A percentile compares a stretch with the other conserved stretches of the same genome.
These are phyloP conservation scores for Umimayanthus kanabou DNA, from an alignment of 92 coral and sea anemone species.

Conservation along the genomic window DNA sequence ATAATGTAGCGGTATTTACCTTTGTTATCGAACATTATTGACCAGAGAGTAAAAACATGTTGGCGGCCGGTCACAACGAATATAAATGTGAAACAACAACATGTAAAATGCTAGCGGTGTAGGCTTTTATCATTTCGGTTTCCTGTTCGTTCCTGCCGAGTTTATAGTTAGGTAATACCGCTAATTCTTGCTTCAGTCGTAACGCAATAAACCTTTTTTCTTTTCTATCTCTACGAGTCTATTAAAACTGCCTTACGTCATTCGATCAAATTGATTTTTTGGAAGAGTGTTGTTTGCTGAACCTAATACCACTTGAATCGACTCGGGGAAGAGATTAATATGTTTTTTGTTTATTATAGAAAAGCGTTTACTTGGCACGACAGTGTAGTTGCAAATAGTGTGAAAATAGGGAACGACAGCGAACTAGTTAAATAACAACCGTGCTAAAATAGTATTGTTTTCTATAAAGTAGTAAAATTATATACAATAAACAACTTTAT, in stretches of 20 bases:
- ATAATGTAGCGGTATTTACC: conserved; percentile 42
- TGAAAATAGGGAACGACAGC: not conserved
- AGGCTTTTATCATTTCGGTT: not conserved
- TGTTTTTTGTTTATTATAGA: not conserved
- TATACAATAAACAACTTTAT: not conserved
- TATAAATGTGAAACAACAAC: not conserved
- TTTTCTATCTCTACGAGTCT: no score
- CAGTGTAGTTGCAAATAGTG: not conserved
- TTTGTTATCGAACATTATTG: conserved; percentile 24
- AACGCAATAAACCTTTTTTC: not conserved
- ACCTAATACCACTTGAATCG: not conserved
- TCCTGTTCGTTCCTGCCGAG: not conserved
- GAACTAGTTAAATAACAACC: conserved; percentile 1
- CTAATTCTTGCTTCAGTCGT: not conserved
- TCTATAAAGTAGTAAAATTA: not conserved
- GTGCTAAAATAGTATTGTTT: not conserved
- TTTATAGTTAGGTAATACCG: not conserved
- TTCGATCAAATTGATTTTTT: not conserved
- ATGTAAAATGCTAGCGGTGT: not conserved
- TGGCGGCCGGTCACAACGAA: conserved; percentile 9
- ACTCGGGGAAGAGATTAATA: not conserved
- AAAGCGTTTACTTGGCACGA: not conserved
- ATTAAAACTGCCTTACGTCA: not conserved
- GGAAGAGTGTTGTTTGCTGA: conserved; percentile 17
- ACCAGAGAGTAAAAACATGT: conserved; percentile 23